Evolutionary conservation across 2,113 vertebrate genomes (phyloP).

Genomic region (Quiscalus mexicanus): DNA sequence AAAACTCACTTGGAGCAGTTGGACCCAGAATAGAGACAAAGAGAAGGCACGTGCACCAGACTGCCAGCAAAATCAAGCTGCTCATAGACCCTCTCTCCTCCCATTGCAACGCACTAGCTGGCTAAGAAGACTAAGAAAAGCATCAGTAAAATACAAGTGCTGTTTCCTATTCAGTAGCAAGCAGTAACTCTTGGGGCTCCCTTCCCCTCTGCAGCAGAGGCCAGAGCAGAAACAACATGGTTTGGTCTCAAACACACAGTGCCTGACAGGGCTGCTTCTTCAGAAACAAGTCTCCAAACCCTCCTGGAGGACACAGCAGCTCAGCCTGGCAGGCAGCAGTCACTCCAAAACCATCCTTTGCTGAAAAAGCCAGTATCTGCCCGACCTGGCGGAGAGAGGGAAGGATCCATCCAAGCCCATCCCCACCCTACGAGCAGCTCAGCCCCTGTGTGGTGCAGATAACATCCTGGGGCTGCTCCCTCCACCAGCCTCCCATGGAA

Average conservation of each 20-base stretch:
- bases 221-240: background rate
- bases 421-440: background rate
- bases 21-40: accelerated
- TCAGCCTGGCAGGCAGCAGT: background rate
- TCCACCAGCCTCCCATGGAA: background rate
- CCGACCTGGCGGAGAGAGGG: accelerated
- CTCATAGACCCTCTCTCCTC: background rate
- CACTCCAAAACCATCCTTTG: background rate
- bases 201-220: background rate
- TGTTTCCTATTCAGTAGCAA: accelerated
- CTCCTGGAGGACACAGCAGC: background rate
- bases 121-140: background rate
- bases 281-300: background rate
- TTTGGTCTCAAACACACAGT: accelerated
- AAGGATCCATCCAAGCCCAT: background rate
- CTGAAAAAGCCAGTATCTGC: background rate
- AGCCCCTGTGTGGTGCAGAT: background rate
- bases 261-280: background rate
- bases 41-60: background rate
- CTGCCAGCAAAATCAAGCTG: background rate
- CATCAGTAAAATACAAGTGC: accelerated
- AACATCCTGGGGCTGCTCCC: background rate
- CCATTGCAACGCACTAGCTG: accelerated
- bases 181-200: background rate
- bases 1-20: background rate